These are phyloP conservation scores for Theristicus caerulescens DNA, from an alignment of 2,113 vertebrate genomes.

Conservation along the genomic window DNA sequence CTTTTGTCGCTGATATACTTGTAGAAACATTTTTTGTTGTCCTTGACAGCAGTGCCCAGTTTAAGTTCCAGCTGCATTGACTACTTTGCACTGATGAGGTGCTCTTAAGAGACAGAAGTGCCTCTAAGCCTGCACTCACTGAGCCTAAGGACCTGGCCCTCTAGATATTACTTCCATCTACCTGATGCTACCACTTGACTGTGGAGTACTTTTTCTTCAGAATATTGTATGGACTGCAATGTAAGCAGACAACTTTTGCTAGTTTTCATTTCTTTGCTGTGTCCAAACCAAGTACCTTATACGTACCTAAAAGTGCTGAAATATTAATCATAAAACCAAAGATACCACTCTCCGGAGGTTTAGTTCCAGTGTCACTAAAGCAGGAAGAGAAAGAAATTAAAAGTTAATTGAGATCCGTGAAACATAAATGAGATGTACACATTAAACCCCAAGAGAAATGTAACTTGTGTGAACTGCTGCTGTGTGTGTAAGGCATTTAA, in stretches of 20 bases:
- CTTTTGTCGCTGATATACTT: no score
- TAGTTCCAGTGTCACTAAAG: constrained; percentile 86
- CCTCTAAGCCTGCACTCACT: neutral
- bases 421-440: neutral
- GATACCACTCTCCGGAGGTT: constrained; percentile 90
- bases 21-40: no score
- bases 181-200: neutral
- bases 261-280: neutral
- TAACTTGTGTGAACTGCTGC: neutral
- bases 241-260: neutral
- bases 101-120: neutral
- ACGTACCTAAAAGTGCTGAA: constrained; percentile 88
- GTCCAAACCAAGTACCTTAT: neutral
- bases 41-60: no score
- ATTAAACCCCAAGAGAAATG: neutral
- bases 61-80: neutral
- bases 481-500: neutral
- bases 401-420: neutral
- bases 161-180: neutral
- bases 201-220: neutral
- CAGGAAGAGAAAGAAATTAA: constrained; percentile 32
- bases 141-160: neutral
- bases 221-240: neutral
- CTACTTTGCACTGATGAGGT: neutral
- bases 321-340: constrained; percentile 95